These are phyloP conservation scores for Baryphthengus martii DNA, from an alignment of 2,113 vertebrate species.

Conservation along the genomic window DNA sequence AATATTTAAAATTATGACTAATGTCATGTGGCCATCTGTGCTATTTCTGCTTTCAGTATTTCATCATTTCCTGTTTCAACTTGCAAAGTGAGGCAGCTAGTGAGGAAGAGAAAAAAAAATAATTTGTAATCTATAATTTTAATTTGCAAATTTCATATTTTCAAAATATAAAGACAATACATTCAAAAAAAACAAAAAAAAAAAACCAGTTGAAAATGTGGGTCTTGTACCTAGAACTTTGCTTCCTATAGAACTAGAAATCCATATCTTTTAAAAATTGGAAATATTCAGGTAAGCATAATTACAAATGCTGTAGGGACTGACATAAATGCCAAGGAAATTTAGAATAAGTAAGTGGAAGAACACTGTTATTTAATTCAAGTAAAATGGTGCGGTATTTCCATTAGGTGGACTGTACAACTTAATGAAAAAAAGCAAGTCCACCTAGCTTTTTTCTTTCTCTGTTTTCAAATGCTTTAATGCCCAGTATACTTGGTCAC, in stretches of 20 bases:
- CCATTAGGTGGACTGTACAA: background rate
- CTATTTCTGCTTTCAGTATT: background rate
- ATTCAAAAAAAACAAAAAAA: background rate
- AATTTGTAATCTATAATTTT: background rate
- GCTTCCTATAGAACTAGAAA: background rate
- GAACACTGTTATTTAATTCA: background rate
- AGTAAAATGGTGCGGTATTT: background rate
- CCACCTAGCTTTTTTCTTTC: background rate
- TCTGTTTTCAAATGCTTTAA: background rate
- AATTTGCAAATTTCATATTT: background rate
- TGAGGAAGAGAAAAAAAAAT: background rate
- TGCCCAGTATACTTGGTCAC: background rate
- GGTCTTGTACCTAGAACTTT: background rate
- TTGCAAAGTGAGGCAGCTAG: background rate
- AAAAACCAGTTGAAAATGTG: background rate
- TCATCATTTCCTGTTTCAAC: background rate
- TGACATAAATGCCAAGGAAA: background rate
- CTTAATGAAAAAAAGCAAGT: background rate
- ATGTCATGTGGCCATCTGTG: background rate
- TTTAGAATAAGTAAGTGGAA: background rate
- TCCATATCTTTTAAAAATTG: background rate
- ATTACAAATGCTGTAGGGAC: background rate
- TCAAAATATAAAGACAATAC: background rate
- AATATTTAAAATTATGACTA: background rate
- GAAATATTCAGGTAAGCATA: background rate